Evolutionary conservation across 2,797 vertebrate species (phyloP), one percentile per base, ranked within the genome.

Genomic region (Silurus lanzhouensis): DNA sequence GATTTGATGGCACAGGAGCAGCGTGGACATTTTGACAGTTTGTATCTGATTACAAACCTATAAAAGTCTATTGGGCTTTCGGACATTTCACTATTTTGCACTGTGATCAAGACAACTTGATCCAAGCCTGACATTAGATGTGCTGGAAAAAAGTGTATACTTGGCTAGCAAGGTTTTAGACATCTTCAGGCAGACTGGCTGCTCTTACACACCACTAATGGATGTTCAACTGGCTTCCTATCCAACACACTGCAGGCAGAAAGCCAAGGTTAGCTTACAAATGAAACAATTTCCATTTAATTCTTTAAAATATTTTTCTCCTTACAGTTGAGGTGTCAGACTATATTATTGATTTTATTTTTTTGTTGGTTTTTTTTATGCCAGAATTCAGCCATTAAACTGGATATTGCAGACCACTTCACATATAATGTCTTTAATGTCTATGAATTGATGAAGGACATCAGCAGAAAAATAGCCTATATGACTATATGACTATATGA

Each of bases 111-210:
- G 38, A 76, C 15, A 9, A 9, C 19, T 58, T 60, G 25, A 58
- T 60, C 15, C 31, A 77, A 77, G 55, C 52, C 52, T 76, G 74
- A 58, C n/a, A 75, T 75, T 75, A 48, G 70, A 72, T n/a, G 22
- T n/a, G 20, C 14, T 10, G 22, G 19, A 5, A 7, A 52, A 72
- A 72, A 48, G 38, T 38, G 19, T 27, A 46, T 20, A 14, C 70
- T 48, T 14, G 22, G 5, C 20, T n/a, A n/a, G 70, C 22, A 48
- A 72, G 20, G 12, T n/a, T 48, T 48, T n/a, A 6, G n/a, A 55
- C n/a, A 25, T 17, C 48, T 55, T 25, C 55, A 17, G 5, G 22
- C 8, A 70, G 67, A 70, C 3, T 20, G 68, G 22, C 38, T 70
- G 8, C 48, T n/a, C 48, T 74, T 74, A 38, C 38, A 38, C 38